Conservation (phyloP, 2,113 vertebrate species). For the Fregata magnificens region DNA sequence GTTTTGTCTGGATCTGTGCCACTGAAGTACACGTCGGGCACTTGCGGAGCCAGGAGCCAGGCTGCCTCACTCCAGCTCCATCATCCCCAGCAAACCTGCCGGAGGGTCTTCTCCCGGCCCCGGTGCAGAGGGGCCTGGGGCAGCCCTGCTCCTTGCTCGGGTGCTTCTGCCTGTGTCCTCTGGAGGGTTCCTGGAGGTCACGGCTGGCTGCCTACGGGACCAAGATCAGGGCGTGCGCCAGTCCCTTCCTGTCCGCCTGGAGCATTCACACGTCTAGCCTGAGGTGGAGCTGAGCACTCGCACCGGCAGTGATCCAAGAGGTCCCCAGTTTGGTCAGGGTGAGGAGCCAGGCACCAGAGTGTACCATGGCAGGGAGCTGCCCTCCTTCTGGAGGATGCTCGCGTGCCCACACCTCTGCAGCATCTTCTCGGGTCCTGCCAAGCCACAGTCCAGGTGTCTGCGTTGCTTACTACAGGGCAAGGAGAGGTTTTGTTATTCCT, state of each 20-base stretch:
- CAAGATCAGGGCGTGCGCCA: fast-evolving
- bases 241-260: not conserved
- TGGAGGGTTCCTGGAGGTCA: not conserved
- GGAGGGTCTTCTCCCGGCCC: not conserved
- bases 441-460: not conserved
- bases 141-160: not conserved
- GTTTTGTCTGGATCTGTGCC: not conserved
- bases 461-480: not conserved
- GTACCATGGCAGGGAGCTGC: not conserved
- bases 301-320: not conserved
- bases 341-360: not conserved
- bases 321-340: not conserved
- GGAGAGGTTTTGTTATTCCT: not conserved
- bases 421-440: not conserved
- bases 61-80: not conserved
- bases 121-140: not conserved
- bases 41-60: not conserved
- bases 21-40: not conserved
- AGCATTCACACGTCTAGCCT: not conserved
- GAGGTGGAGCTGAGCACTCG: not conserved
- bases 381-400: not conserved
- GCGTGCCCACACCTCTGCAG: not conserved
- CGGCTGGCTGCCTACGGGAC: fast-evolving
- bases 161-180: fast-evolving
- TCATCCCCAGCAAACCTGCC: not conserved